phyloP scores from a whole-genome alignment of 2,888 invertebrate genomes.

The Bruchidius siliquastri region DNA sequence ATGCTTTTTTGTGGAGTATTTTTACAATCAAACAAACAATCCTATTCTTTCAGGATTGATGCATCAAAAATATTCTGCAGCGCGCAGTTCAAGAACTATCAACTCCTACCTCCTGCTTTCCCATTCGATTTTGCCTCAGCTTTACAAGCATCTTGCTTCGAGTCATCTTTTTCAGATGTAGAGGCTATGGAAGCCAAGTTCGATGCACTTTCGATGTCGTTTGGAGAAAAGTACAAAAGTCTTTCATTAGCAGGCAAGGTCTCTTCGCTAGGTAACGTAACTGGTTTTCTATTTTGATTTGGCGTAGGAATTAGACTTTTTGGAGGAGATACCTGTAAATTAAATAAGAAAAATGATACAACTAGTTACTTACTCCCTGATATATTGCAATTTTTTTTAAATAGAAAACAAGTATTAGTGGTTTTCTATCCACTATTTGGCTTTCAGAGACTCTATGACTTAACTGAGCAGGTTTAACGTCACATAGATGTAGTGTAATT shows the following conservation, averaged over 20 bases:
- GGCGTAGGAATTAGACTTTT: slow-evolving; percentile 18
- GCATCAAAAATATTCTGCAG: too few relatives aligned
- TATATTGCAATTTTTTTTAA: too few relatives aligned
- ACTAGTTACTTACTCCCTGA: not conserved
- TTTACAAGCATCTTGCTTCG: slow-evolving; percentile 26
- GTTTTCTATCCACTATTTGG: too few relatives aligned
- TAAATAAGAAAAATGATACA: not conserved
- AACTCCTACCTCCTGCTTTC: not conserved
- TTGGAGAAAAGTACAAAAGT: slow-evolving; percentile 54
- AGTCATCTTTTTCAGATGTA: slow-evolving; percentile 19
- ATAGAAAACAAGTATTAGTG: too few relatives aligned
- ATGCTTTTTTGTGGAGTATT: too few relatives aligned
- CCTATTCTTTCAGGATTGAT: too few relatives aligned
- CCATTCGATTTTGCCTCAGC: slow-evolving; percentile 18
- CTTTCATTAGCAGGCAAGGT: slow-evolving; percentile 49
- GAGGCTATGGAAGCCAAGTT: slow-evolving; percentile 19
- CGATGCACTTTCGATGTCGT: slow-evolving; percentile 31
- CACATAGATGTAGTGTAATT: too few relatives aligned
- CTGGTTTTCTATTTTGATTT: slow-evolving; percentile 33
- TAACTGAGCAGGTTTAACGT: too few relatives aligned
- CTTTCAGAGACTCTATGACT: too few relatives aligned
- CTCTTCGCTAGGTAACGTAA: slow-evolving; percentile 50
- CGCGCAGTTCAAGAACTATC: too few relatives aligned
- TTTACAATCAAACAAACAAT: too few relatives aligned
- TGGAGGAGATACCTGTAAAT: slow-evolving; percentile 15